phyloP scores from a whole-genome alignment of 2,888 invertebrate species.

The Elmis aenea region DNA sequence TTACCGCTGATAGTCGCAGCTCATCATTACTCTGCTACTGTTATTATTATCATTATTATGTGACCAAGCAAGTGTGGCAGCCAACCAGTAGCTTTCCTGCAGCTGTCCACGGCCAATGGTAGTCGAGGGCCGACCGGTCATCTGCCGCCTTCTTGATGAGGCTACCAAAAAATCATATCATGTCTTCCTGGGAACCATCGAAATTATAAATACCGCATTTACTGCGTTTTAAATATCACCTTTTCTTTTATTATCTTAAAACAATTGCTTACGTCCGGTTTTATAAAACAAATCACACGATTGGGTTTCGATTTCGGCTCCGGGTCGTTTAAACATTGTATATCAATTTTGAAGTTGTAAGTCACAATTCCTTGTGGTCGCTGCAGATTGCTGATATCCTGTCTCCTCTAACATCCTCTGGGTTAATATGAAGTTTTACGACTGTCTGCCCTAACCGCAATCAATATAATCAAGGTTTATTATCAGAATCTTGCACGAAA shows the following conservation, averaged over 20 bases:
- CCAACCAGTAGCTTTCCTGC: conserved; percentile 40
- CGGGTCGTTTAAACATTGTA: too few species aligned
- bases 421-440: conserved; percentile 30
- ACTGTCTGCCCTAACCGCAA: conserved; percentile 30
- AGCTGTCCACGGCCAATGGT: conserved; percentile 32
- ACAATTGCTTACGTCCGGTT: too few species aligned
- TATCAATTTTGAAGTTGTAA: too few species aligned
- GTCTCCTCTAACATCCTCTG: conserved; percentile 24
- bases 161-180: conserved; percentile 37
- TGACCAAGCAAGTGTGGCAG: conserved; percentile 36
- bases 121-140: conserved; percentile 31
- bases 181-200: conserved; percentile 23
- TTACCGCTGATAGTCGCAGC: conserved; percentile 37
- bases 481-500: conserved; percentile 11
- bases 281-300: too few species aligned
- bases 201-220: conserved; percentile 8
- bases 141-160: conserved; percentile 37
- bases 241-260: too few species aligned
- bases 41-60: conserved; percentile 46
- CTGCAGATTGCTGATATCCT: conserved; percentile 34
- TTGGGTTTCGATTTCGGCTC: too few species aligned
- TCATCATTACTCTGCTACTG: conserved; percentile 42
- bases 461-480: conserved; percentile 31
- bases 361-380: conserved; percentile 28
- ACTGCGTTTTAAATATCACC: too few species aligned